Evolutionary conservation across 1,140 invertebrate species (phyloP), one percentile per base, ranked within the genome.

Genomic region (Aporrectodea caliginosa): DNA sequence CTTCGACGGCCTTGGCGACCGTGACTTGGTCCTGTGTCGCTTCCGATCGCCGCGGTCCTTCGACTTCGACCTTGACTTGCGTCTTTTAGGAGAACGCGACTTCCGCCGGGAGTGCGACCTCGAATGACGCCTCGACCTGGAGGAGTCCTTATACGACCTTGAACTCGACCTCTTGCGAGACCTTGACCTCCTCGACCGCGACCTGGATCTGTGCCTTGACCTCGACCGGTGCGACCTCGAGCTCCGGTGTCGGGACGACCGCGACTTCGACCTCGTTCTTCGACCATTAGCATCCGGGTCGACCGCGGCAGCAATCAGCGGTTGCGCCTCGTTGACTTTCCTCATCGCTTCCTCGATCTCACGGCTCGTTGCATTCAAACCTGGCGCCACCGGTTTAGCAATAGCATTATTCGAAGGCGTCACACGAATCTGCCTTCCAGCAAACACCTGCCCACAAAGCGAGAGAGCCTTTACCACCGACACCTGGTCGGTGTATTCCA

Each of bases 301-400:
- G 82, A 97, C 96, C 6, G 95, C 93, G 16, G 94, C 94, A 12
- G 95, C 94, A 76, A 97, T 97, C 79, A 96, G 90, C 86, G 93
- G 95, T 86, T 97, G 95, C 0, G 95, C 95, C 89, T 98, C 95
- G 85, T 97, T 97, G 0, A 97, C 95, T 81, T 96, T 90, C 35
- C 95, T 95, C 95, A 98, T 97, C 0, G 96, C 96, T 86, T 98
- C 96, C 85, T 98, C 96, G 72, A 98, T 97, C 89, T 98, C 96
- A 73, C 94, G 91, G 84, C 97, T 95, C 0, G 95, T 95, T 2
- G 94, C 95, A 87, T 98, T 95, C 31, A 78, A 31, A 12, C 69
- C 87, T 97, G 96, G 81, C 0, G 94, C 93, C 87, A 95, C 75
- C 6, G 86, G 95, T 85, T 97, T 98, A 0, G 92, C 91, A 77